These are phyloP conservation scores for Drosophila sturtevanti DNA, from an alignment of 1,140 invertebrate species.

Conservation along the genomic window DNA sequence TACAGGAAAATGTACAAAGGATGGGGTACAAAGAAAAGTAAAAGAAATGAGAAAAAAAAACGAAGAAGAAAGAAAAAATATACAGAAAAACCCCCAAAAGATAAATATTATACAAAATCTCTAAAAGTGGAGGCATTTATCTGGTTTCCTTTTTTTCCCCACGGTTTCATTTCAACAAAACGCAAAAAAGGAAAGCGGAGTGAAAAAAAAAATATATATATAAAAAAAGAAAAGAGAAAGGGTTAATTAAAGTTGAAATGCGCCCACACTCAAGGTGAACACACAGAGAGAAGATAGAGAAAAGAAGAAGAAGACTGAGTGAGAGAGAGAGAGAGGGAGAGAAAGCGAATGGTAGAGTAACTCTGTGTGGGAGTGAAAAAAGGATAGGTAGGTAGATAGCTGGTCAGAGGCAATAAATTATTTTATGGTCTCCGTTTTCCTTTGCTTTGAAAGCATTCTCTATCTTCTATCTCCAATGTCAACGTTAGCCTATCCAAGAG, in stretches of 20 bases:
- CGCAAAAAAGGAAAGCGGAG: neutral
- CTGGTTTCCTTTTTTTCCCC: conserved; percentile 42
- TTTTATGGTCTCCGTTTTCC: conserved; percentile 33
- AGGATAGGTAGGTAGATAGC: neutral
- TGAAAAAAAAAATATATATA: neutral
- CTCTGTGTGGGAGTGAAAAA: too few relatives aligned
- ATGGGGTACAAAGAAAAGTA: conserved; percentile 13
- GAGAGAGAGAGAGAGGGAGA: neutral
- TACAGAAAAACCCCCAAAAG: neutral
- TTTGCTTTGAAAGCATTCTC: neutral
- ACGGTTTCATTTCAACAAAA: neutral
- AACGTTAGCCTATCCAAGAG: neutral
- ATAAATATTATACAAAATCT: conserved; percentile 33
- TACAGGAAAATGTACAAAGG: neutral
- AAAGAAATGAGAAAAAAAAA: conserved; percentile 14
- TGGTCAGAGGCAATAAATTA: conserved; percentile 43
- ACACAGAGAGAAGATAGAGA: neutral
- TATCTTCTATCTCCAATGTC: conserved; percentile 8
- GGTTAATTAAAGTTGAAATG: conserved; percentile 54
- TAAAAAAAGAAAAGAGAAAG: conserved; percentile 25
- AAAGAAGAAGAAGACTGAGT: too few relatives aligned
- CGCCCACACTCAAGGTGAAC: conserved; percentile 41
- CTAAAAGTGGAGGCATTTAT: conserved; percentile 43
- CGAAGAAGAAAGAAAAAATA: neutral
- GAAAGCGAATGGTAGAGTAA: neutral